Evolutionary conservation across 2,797 vertebrate species (phyloP), one percentile per base, ranked within the genome.

Genomic region (Spheniscus humboldti): DNA sequence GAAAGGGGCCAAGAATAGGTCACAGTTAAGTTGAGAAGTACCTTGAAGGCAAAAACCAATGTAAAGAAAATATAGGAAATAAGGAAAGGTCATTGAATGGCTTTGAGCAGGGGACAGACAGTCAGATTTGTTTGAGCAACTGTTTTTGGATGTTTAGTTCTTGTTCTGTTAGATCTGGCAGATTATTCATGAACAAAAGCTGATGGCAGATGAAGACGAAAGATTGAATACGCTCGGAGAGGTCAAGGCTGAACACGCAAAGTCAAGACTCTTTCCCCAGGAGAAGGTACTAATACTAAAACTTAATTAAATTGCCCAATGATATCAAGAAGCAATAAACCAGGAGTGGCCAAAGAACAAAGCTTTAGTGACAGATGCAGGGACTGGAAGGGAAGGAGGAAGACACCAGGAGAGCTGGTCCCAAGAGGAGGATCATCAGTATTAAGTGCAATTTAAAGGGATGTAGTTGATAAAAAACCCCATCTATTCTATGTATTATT

Each of bases 171-270:
- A 22, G 48, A 72, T 28, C 62, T 43, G 57, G n/a, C 39, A 56
- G 35, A 39, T 10, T 28, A 35, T 4, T 43, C 13, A 9, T 0
- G 3, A 73, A 27, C 59, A 78, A 56, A 62, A 77, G 23, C 59
- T 53, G 71, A 35, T 0, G 1, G 45, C 56, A 55, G 56, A 17
- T 5, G 35, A 25, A 52, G 37, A 60, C 1, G 7, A 7, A 9
- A 33, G n/a, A 23, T 0, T 45, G 76, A 92, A 22, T 4, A 45
- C 7, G 1, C 43, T 10, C 0, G 0, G 31, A 13, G 56, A 66
- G 83, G 25, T 11, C 48, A 39, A 48, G 56, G 33, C 72, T 87
- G 71, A 25, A 10, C 64, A 71, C 1, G 0, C 7, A 22, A 19
- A 27, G 18, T 2, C 30, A 72, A 60, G 69, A 10, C 23, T 56